Evolutionary conservation across 1,140 invertebrate genomes (phyloP), one percentile per base, ranked within the genome.

Genomic region (Episyrphus balteatus): DNA sequence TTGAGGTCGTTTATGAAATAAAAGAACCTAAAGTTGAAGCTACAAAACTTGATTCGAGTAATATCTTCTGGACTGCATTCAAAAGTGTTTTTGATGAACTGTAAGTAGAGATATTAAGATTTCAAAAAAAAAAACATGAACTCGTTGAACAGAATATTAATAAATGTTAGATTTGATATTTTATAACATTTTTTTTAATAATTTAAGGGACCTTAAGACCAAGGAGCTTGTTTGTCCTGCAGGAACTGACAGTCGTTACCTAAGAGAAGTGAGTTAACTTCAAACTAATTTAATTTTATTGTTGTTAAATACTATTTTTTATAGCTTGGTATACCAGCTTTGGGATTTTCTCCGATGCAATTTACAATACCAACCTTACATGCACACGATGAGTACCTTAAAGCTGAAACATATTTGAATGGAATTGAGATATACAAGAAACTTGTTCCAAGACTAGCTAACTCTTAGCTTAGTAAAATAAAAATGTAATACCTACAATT

Each of bases 291-390:
- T n/a, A n/a, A n/a, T n/a, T n/a, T n/a, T n/a, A n/a, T n/a, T n/a
- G n/a, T n/a, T n/a, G n/a, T n/a, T n/a, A n/a, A n/a, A n/a, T n/a
- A n/a, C n/a, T n/a, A n/a, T n/a, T n/a, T n/a, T n/a, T n/a, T n/a
- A n/a, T n/a, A n/a, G n/a, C n/a, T n/a, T 34, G 84, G 83, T 5
- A 75, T 86, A 34, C 82, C 83, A 7, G 84, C 84, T 7, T 68
- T 89, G 41, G 86, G 86, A 14, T 90, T 90, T 64, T 87, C 85
- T 13, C 87, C 87, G 0, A 88, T 91, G 74, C 86, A 81, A 63
- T 74, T 82, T 56, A 88, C 86, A 1, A 83, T 84, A 0, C 73
- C 84, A 1, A 68, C 88, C 6, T 68, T 88, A 2, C 87, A 90
- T 57, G 85, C 88, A 55, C 82, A 89, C 61, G 79, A 90, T 59